These are phyloP conservation scores for Urocynchramus pylzowi DNA, from an alignment of 2,113 vertebrate species.

Conservation along the genomic window DNA sequence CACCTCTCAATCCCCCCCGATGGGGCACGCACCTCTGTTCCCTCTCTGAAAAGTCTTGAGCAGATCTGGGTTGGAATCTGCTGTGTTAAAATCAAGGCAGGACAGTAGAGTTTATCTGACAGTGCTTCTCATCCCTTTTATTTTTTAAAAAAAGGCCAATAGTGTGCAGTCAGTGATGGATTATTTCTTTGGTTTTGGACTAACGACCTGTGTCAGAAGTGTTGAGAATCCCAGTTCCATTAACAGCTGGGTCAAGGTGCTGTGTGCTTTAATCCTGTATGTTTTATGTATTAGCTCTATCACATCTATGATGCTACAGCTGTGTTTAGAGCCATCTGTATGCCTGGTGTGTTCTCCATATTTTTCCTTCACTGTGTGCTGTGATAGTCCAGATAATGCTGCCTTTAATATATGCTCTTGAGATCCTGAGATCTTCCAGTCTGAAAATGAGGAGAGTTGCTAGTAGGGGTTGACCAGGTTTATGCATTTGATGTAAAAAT, in stretches of 20 bases:
- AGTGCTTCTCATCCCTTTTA: not conserved
- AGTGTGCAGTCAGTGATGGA: not conserved
- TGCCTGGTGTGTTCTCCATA: not conserved
- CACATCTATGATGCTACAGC: not conserved
- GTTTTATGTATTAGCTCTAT: constrained; percentile 14
- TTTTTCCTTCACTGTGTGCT: not conserved
- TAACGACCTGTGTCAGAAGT: not conserved
- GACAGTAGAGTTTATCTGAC: not conserved
- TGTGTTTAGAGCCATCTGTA: not conserved
- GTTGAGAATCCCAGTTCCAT: not conserved
- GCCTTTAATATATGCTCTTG: not conserved
- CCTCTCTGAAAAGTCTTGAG: not conserved
- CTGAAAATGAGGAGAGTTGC: not conserved
- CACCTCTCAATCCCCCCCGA: not conserved
- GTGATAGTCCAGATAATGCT: not conserved
- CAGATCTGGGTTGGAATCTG: not conserved
- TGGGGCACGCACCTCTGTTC: not conserved
- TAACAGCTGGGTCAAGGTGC: not conserved
- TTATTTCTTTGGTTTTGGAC: constrained; percentile 9
- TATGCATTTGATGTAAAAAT: not conserved
- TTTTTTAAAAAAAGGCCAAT: not conserved
- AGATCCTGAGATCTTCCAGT: not conserved
- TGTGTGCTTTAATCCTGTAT: not conserved
- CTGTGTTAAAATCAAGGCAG: not conserved
- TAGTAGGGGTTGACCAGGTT: not conserved